Conservation (phyloP, 2,113 vertebrate species). For the Vidua macroura region DNA sequence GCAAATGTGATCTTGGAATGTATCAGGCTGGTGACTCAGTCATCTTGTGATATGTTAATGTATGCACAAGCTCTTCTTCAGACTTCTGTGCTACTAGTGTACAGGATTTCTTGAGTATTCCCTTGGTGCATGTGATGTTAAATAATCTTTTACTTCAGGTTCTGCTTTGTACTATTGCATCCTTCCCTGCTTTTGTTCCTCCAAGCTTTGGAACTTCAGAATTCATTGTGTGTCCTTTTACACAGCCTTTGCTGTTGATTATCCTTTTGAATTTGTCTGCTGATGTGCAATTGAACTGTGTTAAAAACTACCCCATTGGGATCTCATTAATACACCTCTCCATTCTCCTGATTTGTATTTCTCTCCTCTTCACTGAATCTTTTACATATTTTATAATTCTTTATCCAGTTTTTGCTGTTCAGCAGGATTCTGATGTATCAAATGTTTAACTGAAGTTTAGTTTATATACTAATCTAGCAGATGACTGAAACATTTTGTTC, state of each 20-base stretch:
- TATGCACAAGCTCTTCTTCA: constrained; percentile 40
- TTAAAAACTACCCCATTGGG: background rate
- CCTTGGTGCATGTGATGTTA: background rate
- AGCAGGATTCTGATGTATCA: background rate
- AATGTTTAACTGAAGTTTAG: background rate
- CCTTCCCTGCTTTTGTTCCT: background rate
- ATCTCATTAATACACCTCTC: background rate
- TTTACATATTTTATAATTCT: background rate
- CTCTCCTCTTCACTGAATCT: background rate
- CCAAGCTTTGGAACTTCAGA: background rate
- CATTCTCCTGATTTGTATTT: background rate
- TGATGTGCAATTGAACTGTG: background rate
- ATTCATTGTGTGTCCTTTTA: background rate
- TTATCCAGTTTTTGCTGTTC: background rate
- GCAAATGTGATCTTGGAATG: constrained; percentile 55
- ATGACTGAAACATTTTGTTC: background rate
- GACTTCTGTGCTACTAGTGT: background rate
- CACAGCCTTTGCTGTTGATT: background rate
- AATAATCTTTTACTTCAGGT: background rate
- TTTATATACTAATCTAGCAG: background rate
- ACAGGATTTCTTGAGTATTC: background rate
- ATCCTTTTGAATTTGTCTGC: background rate
- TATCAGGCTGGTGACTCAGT: constrained; percentile 54
- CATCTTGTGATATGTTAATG: constrained; percentile 59
- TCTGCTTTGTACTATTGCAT: background rate